These are phyloP conservation scores for Agrotis puta DNA, from an alignment of 2,888 invertebrate genomes.

Conservation along the genomic window DNA sequence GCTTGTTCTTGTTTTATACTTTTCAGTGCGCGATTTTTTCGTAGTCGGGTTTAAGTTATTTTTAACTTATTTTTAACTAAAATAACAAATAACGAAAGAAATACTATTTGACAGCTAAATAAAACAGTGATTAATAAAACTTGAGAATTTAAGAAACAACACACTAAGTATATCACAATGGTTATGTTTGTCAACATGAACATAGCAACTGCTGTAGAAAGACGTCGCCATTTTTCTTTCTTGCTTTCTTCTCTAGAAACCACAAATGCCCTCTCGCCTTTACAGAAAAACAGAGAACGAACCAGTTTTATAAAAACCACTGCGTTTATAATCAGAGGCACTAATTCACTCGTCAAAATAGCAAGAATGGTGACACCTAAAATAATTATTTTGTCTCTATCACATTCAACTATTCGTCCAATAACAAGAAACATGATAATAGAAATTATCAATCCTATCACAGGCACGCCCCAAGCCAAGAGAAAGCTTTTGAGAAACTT, in stretches of 20 bases:
- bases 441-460: background rate
- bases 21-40: too few species aligned
- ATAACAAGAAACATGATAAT: constrained; percentile 10
- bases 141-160: background rate
- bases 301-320: constrained; percentile 19
- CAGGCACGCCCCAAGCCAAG: constrained; percentile 37
- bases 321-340: constrained; percentile 32
- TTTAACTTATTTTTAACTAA: too few species aligned
- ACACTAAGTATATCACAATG: constrained; percentile 2
- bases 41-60: too few species aligned
- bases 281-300: constrained; percentile 16
- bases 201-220: constrained; percentile 12
- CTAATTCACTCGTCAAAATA: background rate
- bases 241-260: background rate
- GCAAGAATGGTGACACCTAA: background rate
- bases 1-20: too few species aligned
- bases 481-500: constrained; percentile 29
- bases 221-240: constrained; percentile 18
- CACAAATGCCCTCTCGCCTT: background rate
- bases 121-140: background rate
- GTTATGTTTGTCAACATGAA: constrained; percentile 36
- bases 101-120: constrained; percentile 3
- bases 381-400: background rate
- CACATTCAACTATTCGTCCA: background rate
- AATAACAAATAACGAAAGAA: constrained; percentile 25